Conservation (phyloP, 2,113 vertebrate genomes). For the Recurvirostra avosetta region DNA sequence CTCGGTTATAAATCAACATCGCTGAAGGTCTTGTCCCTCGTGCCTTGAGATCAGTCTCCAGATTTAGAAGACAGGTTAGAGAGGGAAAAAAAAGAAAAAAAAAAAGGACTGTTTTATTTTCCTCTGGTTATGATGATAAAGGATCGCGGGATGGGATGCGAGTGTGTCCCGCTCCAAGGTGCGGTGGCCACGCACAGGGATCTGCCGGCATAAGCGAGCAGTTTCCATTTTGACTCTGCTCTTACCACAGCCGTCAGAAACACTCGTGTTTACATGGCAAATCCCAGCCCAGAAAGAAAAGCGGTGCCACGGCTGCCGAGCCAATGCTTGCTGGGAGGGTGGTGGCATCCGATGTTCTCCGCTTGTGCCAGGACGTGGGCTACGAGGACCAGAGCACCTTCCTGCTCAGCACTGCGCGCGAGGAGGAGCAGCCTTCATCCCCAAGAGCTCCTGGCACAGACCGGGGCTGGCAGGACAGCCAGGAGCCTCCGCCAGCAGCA, state of each 20-base stretch:
- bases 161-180: background rate
- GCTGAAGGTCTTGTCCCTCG: conserved; percentile 51
- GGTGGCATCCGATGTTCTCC: background rate
- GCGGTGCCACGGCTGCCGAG: background rate
- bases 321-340: background rate
- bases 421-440: background rate
- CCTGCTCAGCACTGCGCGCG: rapidly evolving
- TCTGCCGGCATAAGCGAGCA: rapidly evolving
- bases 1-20: conserved; percentile 44
- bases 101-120: background rate
- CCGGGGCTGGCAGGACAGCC: background rate
- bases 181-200: rapidly evolving
- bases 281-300: background rate
- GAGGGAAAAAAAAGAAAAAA: background rate
- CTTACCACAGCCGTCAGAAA: background rate
- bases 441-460: background rate
- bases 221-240: background rate
- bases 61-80: conserved; percentile 45
- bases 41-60: conserved; percentile 38
- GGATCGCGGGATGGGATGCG: background rate
- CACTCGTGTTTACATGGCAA: background rate
- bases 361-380: background rate
- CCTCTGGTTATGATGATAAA: background rate
- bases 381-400: background rate
- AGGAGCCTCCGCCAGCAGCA: background rate